phyloP scores from a whole-genome alignment of 2,113 vertebrate species.

The Echinops telfairi region DNA sequence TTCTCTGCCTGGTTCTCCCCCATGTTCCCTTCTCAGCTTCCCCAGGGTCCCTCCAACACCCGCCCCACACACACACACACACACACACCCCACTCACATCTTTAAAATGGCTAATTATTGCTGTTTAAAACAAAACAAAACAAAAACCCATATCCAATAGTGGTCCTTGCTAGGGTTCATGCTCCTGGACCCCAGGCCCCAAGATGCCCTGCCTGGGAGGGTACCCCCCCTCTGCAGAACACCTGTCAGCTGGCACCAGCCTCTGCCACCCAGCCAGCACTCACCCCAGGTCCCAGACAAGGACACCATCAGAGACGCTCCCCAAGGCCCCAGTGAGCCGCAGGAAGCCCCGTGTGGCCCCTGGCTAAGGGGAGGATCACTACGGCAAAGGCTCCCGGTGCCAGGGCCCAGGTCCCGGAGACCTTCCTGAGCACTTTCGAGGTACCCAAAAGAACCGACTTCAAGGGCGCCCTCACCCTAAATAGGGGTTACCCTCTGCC shows the following conservation, averaged over 20 bases:
- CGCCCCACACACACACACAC: neutral
- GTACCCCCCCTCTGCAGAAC: neutral
- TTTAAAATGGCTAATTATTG: slow-evolving; percentile 87
- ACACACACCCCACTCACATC: neutral
- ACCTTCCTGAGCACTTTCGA: neutral
- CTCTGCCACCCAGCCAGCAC: neutral
- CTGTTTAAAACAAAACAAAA: slow-evolving; percentile 80
- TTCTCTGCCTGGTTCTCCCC: no score
- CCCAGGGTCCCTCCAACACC: no score
- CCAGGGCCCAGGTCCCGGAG: neutral
- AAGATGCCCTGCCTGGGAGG: neutral
- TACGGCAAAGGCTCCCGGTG: no score
- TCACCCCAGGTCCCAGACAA: slow-evolving; percentile 55
- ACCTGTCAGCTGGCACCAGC: neutral
- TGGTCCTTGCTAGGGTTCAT: slow-evolving; percentile 49
- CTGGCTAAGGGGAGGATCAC: no score
- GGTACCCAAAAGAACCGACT: neutral
- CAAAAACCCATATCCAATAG: slow-evolving; percentile 30
- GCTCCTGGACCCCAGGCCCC: neutral
- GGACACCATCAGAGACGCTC: slow-evolving; percentile 61
- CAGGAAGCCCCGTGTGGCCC: no score
- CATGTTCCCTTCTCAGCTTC: neutral
- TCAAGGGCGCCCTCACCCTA: neutral
- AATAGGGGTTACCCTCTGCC: neutral
- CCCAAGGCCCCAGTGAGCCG: no score